phyloP scores from a whole-genome alignment of 1,140 invertebrate species.

The Thaumetopoea pityocampa region DNA sequence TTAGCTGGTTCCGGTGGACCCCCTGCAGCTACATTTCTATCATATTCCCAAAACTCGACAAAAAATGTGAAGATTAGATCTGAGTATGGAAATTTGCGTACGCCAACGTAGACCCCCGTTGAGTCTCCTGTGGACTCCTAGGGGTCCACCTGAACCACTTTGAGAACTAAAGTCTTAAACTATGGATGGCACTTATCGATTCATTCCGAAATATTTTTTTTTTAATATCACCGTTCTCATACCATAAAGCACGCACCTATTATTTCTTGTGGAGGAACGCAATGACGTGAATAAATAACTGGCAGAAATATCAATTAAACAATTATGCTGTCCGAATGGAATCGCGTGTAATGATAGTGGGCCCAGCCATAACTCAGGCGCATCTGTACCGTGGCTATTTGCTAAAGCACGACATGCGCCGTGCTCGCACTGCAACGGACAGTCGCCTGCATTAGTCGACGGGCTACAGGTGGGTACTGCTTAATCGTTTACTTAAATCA shows the following conservation, averaged over 20 bases:
- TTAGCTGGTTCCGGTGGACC: too few species aligned
- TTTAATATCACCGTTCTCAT: conserved; percentile 16
- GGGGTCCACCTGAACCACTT: too few species aligned
- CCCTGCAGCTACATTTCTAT: too few species aligned
- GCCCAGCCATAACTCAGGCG: conserved; percentile 66
- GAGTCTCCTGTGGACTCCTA: too few species aligned
- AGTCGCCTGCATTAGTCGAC: conserved; percentile 11
- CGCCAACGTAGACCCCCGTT: too few species aligned
- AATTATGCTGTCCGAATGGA: conserved; percentile 74
- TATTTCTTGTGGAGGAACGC: conserved; percentile 56
- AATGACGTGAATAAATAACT: conserved; percentile 73
- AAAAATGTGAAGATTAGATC: too few species aligned
- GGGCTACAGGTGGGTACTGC: too few species aligned
- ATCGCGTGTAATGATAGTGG: conserved; percentile 73
- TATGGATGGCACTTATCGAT: too few species aligned
- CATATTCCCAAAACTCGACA: too few species aligned
- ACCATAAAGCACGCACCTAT: conserved; percentile 55
- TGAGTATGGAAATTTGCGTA: too few species aligned
- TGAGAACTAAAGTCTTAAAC: too few species aligned
- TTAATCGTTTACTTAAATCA: too few species aligned
- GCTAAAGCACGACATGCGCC: conserved; percentile 63
- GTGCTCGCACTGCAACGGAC: conserved; percentile 4
- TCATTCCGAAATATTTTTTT: conserved; percentile 6
- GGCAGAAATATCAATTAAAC: conserved; percentile 75
- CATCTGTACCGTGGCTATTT: conserved; percentile 72